These are phyloP conservation scores for Himantopus leucocephalus DNA, from an alignment of 2,113 vertebrate genomes.

Conservation along the genomic window DNA sequence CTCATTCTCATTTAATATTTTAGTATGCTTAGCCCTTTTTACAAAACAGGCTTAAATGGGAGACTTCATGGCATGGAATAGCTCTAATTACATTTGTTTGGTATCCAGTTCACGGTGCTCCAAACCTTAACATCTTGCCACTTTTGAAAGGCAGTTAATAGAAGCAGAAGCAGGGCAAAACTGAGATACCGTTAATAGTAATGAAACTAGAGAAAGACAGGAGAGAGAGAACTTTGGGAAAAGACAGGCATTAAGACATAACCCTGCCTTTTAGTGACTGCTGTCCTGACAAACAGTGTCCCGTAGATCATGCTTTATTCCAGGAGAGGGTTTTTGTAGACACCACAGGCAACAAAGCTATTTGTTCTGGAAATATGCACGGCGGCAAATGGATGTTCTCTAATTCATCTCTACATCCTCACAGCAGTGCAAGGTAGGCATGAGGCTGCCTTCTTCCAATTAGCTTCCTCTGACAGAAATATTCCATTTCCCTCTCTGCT, in stretches of 20 bases:
- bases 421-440: background rate
- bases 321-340: background rate
- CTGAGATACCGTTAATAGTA: background rate
- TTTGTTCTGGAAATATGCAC: background rate
- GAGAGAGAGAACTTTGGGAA: background rate
- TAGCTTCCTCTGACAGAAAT: constrained; percentile 22
- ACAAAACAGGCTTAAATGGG: background rate
- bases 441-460: constrained; percentile 2
- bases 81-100: background rate
- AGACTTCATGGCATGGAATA: background rate
- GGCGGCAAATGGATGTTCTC: background rate
- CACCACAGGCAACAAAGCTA: background rate
- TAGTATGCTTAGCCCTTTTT: background rate
- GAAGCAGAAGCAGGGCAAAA: background rate
- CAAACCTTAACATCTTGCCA: background rate
- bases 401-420: constrained; percentile 11
- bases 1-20: background rate
- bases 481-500: constrained; percentile 17
- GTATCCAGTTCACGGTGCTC: background rate
- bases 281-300: background rate
- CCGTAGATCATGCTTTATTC: background rate
- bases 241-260: background rate
- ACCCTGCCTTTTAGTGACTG: background rate
- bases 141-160: background rate
- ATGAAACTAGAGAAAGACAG: background rate